Evolutionary conservation across 1,140 invertebrate genomes (phyloP), one percentile per base, ranked within the genome.

Genomic region (Archegozetes longisetosus): DNA sequence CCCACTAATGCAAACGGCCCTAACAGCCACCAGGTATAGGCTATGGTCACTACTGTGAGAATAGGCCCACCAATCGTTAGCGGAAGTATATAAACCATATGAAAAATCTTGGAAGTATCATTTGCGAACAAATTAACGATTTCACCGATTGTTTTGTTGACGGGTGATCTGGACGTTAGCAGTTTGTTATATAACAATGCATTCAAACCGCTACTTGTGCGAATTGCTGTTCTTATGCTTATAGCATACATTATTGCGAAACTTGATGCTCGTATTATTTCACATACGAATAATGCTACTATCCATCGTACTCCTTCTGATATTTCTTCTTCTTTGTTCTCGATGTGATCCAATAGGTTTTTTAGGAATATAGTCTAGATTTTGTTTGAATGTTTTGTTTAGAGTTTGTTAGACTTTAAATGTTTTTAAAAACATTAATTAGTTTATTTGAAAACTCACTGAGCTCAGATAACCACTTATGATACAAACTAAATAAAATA

Each of bases 81-180:
- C 14, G 81, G 79, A 25, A 76, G 77, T 64, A 79, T 77, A 25
- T 77, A 71, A 29, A 80, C 73, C 29, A 80, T 77, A 58, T 83
- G 80, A 66, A 80, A 83, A 14, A 85, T 71, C 40, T 81, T 74
- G 67, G 79, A 75, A 24, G 80, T 77, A 67, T 85, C 83, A 67
- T 79, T 82, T 23, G 79, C 77, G 68, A 82, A 83, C 57, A 84
- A 72, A 65, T 83, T 84, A 26, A 83, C 76, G 20, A 84, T 82
- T 71, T 83, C 77, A 60, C 81, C 80, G 27, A 78, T 72, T 53
- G 75, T 76, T 69, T 75, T 78, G 62, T 76, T 73, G 52, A 75
- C 75, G 1, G 82, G 65, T 60, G 70, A 75, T 62, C 79, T 75
- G 1, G 81, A 68, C 59, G 74, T 71, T 46, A 83, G 70, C 13